A percentile compares a stretch with the other conserved stretches of the same genome.
These are phyloP conservation scores for Parnassius apollo DNA, from an alignment of 2,888 invertebrate genomes.

Conservation along the genomic window DNA sequence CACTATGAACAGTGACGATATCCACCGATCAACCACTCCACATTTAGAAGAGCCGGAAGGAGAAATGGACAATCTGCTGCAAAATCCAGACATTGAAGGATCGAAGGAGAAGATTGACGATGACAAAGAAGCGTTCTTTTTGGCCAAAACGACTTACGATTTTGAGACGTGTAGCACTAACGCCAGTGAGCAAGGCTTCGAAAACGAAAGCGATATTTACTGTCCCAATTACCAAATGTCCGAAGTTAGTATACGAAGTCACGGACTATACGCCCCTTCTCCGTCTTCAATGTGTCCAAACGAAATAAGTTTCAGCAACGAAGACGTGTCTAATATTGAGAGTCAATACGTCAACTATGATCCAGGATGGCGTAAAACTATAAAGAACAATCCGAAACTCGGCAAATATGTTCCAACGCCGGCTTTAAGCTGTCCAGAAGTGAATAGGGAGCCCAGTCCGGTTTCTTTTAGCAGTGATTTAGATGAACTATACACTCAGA, in stretches of 20 bases:
- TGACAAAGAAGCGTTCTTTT: slow-evolving; percentile 65
- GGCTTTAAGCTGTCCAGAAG: slow-evolving; percentile 71
- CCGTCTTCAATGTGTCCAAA: slow-evolving; percentile 78
- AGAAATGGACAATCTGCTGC: slow-evolving; percentile 61
- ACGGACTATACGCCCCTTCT: slow-evolving; percentile 83
- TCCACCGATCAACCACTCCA: slow-evolving; percentile 57
- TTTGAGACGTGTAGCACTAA: slow-evolving; percentile 74
- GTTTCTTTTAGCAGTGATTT: slow-evolving; percentile 79
- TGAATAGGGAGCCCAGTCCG: slow-evolving; percentile 67
- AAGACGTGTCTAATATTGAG: slow-evolving; percentile 73
- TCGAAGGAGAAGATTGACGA: slow-evolving; percentile 64
- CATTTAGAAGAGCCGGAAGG: slow-evolving; percentile 49
- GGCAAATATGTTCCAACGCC: slow-evolving; percentile 68
- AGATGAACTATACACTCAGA: slow-evolving; percentile 87
- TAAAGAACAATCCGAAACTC: slow-evolving; percentile 65
- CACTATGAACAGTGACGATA: slow-evolving; percentile 70
- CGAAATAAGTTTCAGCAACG: slow-evolving; percentile 74
- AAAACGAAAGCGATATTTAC: slow-evolving; percentile 83
- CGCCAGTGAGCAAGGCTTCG: slow-evolving; percentile 73
- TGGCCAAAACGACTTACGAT: slow-evolving; percentile 69
- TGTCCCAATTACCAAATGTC: slow-evolving; percentile 83
- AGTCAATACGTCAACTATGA: slow-evolving; percentile 81
- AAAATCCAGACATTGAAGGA: slow-evolving; percentile 43
- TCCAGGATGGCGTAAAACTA: slow-evolving; percentile 75
- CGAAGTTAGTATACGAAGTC: slow-evolving; percentile 83